Evolutionary conservation across 2,888 invertebrate genomes (phyloP).

Genomic region (Parnassius orleans): DNA sequence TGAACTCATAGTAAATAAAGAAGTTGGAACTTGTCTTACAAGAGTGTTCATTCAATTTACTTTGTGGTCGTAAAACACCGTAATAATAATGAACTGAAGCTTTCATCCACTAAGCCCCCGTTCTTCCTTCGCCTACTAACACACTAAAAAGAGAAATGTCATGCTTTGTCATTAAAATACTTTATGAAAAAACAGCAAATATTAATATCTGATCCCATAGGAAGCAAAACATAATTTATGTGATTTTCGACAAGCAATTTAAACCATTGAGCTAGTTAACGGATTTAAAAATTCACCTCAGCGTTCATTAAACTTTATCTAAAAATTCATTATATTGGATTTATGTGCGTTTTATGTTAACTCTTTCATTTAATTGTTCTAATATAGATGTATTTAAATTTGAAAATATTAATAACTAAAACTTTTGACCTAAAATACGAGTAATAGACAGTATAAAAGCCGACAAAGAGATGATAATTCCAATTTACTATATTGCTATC

Average conservation of each 20-base stretch:
- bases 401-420: not conserved
- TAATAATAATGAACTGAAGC: slow-evolving; percentile 7
- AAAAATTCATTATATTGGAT: slow-evolving; percentile 1
- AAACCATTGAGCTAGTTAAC: slow-evolving; percentile 5
- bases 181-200: slow-evolving; percentile 7
- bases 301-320: slow-evolving; percentile 3
- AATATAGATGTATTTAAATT: not conserved
- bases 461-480: not conserved
- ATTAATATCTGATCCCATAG: slow-evolving; percentile 5
- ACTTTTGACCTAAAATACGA: not conserved
- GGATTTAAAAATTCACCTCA: not conserved
- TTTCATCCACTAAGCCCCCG: slow-evolving; percentile 12
- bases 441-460: not conserved
- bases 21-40: slow-evolving; percentile 7
- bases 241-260: slow-evolving; percentile 14
- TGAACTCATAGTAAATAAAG: too few relatives aligned
- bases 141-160: slow-evolving; percentile 25
- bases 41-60: slow-evolving; percentile 8
- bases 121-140: slow-evolving; percentile 24
- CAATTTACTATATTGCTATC: not conserved
- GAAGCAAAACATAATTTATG: slow-evolving; percentile 7
- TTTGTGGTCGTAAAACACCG: slow-evolving; percentile 11
- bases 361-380: not conserved
- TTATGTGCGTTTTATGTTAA: slow-evolving; percentile 4
- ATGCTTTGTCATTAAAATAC: slow-evolving; percentile 16